phyloP scores from a whole-genome alignment of 2,797 vertebrate genomes.

The Numenius phaeopus region DNA sequence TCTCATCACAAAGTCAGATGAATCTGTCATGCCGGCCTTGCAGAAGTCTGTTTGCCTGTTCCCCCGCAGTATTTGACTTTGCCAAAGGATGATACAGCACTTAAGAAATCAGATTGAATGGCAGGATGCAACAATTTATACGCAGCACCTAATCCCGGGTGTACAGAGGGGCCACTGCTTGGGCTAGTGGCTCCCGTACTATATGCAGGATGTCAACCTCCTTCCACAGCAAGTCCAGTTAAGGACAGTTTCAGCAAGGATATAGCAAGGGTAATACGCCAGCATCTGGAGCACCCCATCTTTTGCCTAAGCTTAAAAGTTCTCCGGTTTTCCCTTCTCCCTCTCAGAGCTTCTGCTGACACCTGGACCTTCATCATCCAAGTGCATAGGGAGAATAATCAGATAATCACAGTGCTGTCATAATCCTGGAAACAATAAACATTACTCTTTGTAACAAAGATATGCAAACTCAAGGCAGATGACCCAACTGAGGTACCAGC shows the following conservation, averaged over 20 bases:
- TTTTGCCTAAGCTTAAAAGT: background rate
- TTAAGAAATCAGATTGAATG: background rate
- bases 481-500: background rate
- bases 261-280: rapidly evolving
- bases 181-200: background rate
- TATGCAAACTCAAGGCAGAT: background rate
- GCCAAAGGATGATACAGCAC: conserved; percentile 37
- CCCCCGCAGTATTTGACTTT: background rate
- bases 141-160: rapidly evolving
- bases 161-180: background rate
- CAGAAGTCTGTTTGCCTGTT: background rate
- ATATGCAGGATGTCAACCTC: background rate
- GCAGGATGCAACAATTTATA: background rate
- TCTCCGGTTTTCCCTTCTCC: background rate
- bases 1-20: background rate
- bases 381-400: background rate
- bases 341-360: background rate
- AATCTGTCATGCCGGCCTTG: background rate
- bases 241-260: background rate
- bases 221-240: background rate
- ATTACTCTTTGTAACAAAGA: background rate
- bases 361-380: background rate
- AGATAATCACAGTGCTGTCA: background rate
- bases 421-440: background rate
- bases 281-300: background rate